These are phyloP conservation scores for Rhynchophorus ferrugineus DNA, from an alignment of 1,140 invertebrate species.

Conservation along the genomic window DNA sequence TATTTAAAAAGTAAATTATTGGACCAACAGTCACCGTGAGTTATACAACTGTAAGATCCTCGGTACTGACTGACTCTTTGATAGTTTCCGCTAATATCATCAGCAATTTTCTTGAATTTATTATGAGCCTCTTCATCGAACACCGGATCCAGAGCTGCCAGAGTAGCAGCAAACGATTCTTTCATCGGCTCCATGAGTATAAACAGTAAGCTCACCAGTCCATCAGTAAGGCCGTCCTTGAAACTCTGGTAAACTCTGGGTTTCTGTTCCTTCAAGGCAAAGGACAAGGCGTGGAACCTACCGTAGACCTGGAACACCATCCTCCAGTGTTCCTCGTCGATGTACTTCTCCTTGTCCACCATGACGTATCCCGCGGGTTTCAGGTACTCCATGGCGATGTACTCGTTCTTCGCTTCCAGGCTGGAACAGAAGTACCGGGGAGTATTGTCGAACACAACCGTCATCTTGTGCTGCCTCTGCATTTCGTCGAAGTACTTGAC, in stretches of 20 bases:
- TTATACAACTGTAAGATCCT: conserved; percentile 14
- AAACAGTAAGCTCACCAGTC: too few species aligned
- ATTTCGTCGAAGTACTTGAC: not conserved
- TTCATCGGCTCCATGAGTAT: not conserved
- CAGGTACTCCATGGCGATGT: not conserved
- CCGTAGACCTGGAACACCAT: not conserved
- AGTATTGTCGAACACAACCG: not conserved
- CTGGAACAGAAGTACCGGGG: not conserved
- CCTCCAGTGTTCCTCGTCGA: not conserved
- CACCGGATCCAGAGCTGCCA: not conserved
- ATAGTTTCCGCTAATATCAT: too few species aligned
- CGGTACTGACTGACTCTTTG: too few species aligned
- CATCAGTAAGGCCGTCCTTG: too few species aligned
- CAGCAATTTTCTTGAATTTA: too few species aligned
- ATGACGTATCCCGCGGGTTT: not conserved
- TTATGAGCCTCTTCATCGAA: not conserved
- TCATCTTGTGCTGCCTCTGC: not conserved
- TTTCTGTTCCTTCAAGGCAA: not conserved
- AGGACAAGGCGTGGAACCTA: not conserved
- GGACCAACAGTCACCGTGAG: conserved; percentile 30
- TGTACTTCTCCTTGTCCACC: not conserved
- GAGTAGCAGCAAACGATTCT: not conserved
- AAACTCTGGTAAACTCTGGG: too few species aligned
- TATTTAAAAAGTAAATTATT: conserved; percentile 30
- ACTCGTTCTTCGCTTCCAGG: not conserved